Evolutionary conservation across 92 coral and sea anemone species (phyloP).

Genomic region (Pocillopora meandrina): DNA sequence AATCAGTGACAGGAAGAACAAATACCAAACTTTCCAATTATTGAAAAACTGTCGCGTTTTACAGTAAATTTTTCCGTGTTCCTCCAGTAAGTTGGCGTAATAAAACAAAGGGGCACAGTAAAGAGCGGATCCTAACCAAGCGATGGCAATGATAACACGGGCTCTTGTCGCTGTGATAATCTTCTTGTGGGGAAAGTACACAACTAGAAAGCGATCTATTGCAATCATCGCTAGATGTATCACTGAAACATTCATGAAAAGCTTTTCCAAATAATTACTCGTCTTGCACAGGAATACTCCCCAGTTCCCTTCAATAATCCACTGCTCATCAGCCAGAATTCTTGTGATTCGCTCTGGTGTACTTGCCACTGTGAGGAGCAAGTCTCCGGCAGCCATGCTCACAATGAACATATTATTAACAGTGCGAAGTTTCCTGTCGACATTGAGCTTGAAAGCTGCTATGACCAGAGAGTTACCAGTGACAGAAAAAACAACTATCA

Average conservation of each 20-base stretch:
- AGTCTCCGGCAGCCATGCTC: conserved; percentile 66
- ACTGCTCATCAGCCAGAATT: conserved; percentile 38
- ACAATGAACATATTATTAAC: conserved; percentile 60
- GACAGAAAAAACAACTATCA: conserved; percentile 36
- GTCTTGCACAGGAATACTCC: conserved; percentile 60
- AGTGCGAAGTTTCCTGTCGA: conserved; percentile 58
- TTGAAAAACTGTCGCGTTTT: conserved; percentile 57
- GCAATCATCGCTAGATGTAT: conserved; percentile 60
- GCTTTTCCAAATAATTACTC: conserved; percentile 64
- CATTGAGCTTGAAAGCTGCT: conserved; percentile 52
- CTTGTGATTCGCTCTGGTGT: conserved; percentile 69
- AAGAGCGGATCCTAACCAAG: conserved; percentile 68
- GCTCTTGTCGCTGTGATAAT: conserved; percentile 37
- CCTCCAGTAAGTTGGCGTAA: conserved; percentile 45
- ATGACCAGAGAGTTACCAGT: conserved; percentile 56
- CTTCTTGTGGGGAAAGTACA: conserved; percentile 42
- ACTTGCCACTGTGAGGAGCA: conserved; percentile 58
- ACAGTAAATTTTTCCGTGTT: conserved; percentile 34
- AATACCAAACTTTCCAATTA: conserved; percentile 59
- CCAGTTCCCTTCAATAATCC: conserved; percentile 52
- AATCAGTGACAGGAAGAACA: conserved; percentile 69
- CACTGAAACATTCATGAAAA: conserved; percentile 62
- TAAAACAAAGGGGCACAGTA: conserved; percentile 86
- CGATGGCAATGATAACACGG: conserved; percentile 31
- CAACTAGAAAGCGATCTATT: conserved; percentile 55